Conservation (phyloP, 2,888 invertebrate genomes). For the Drosophila meridiana region DNA sequence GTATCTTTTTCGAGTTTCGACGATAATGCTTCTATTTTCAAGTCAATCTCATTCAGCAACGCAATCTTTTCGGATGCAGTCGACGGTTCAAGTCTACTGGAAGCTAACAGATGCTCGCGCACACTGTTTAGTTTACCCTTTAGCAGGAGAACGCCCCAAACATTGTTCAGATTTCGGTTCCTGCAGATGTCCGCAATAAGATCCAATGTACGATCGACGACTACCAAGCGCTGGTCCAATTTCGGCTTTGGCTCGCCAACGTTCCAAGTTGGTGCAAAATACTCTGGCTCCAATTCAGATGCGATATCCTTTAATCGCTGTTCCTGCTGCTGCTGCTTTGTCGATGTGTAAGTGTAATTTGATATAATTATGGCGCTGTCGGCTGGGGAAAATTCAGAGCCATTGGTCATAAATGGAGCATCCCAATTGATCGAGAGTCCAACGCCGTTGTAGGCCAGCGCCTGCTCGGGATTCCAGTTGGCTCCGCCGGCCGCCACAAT, state of each 20-base stretch:
- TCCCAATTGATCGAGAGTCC: slow-evolving; percentile 17
- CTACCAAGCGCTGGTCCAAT: slow-evolving; percentile 22
- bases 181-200: slow-evolving; percentile 20
- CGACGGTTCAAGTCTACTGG: background rate
- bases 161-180: background rate
- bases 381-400: slow-evolving; percentile 2
- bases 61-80: background rate
- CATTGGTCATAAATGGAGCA: slow-evolving; percentile 24
- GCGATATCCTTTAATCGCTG: background rate
- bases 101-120: slow-evolving; percentile 29
- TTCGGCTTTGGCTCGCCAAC: background rate
- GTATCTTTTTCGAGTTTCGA: slow-evolving; percentile 7
- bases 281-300: background rate
- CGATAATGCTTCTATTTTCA: slow-evolving; percentile 13
- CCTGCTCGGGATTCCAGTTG: slow-evolving; percentile 44
- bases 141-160: slow-evolving; percentile 27
- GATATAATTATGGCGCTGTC: background rate
- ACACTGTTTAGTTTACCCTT: slow-evolving; percentile 39
- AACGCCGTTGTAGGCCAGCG: slow-evolving; percentile 29
- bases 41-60: slow-evolving; percentile 21
- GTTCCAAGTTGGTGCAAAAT: background rate
- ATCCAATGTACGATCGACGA: slow-evolving; percentile 32
- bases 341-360: background rate
- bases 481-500: slow-evolving; percentile 44
- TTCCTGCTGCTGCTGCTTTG: background rate